Conservation (phyloP, 2,113 vertebrate species). For the Ceuthmochares aereus region DNA sequence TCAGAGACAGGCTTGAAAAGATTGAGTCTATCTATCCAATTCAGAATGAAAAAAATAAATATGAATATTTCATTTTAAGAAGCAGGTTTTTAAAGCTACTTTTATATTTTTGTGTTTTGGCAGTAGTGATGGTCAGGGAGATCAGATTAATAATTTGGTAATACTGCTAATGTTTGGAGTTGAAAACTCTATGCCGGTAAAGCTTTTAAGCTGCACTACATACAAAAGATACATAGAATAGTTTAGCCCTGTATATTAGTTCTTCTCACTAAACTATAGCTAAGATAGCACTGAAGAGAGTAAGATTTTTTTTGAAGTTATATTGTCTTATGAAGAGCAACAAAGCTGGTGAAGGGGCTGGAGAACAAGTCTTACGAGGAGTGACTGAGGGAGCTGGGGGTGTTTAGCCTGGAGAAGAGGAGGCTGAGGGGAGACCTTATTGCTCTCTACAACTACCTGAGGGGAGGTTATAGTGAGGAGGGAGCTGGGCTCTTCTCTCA, state of each 20-base stretch:
- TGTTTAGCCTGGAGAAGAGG: too few species aligned
- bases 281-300: background rate
- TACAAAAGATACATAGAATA: background rate
- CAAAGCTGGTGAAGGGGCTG: too few species aligned
- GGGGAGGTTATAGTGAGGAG: too few species aligned
- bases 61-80: background rate
- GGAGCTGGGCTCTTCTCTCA: too few species aligned
- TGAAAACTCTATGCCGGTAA: background rate
- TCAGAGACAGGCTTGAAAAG: background rate
- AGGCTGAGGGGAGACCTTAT: too few species aligned
- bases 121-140: background rate
- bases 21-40: background rate
- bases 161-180: background rate
- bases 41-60: background rate
- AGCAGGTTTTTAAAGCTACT: rapidly evolving
- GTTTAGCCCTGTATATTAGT: background rate
- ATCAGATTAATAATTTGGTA: background rate
- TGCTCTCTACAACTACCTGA: too few species aligned
- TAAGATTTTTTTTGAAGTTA: background rate
- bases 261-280: background rate
- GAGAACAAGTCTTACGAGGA: too few species aligned
- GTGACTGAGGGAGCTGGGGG: too few species aligned
- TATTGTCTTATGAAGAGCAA: background rate
- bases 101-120: background rate
- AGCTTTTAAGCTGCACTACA: background rate